These are phyloP conservation scores for Autographa gamma DNA, from an alignment of 2,888 invertebrate genomes.

Conservation along the genomic window DNA sequence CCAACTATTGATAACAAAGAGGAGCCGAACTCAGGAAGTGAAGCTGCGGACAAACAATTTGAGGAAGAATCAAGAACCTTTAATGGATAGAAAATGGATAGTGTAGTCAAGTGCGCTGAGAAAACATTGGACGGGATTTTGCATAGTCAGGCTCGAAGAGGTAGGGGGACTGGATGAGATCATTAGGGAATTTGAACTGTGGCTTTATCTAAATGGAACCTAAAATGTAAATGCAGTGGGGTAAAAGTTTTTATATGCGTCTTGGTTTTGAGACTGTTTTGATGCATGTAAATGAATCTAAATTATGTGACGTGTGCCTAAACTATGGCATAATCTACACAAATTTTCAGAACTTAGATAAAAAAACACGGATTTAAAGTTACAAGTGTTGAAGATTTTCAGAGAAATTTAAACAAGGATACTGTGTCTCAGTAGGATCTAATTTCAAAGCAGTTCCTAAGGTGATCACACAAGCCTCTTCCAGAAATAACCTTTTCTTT, in stretches of 20 bases:
- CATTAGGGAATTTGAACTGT: neutral
- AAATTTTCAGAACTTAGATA: too few relatives aligned
- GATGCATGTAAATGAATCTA: too few relatives aligned
- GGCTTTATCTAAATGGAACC: neutral
- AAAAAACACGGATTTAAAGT: too few relatives aligned
- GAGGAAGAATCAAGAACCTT: conserved; percentile 78
- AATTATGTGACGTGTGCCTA: too few relatives aligned
- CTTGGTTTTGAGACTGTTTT: too few relatives aligned
- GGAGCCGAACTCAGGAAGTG: conserved; percentile 53
- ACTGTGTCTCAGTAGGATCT: neutral
- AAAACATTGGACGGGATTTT: conserved; percentile 81
- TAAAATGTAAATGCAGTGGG: too few relatives aligned
- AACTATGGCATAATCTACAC: too few relatives aligned
- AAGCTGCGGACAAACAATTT: conserved; percentile 74
- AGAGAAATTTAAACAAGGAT: too few relatives aligned
- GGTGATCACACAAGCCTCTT: conserved; percentile 22
- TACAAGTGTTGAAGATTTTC: too few relatives aligned
- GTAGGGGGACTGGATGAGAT: conserved; percentile 35
- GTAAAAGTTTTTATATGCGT: too few relatives aligned
- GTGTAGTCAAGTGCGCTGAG: conserved; percentile 69
- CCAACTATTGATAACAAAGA: conserved; percentile 45
- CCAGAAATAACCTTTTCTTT: conserved; percentile 29
- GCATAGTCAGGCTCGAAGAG: conserved; percentile 76
- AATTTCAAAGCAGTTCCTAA: neutral
- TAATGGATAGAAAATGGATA: conserved; percentile 87